Base-by-base conservation (phyloP, 2,113 vertebrate species). In the Microcebus lehilahytsara region DNA sequence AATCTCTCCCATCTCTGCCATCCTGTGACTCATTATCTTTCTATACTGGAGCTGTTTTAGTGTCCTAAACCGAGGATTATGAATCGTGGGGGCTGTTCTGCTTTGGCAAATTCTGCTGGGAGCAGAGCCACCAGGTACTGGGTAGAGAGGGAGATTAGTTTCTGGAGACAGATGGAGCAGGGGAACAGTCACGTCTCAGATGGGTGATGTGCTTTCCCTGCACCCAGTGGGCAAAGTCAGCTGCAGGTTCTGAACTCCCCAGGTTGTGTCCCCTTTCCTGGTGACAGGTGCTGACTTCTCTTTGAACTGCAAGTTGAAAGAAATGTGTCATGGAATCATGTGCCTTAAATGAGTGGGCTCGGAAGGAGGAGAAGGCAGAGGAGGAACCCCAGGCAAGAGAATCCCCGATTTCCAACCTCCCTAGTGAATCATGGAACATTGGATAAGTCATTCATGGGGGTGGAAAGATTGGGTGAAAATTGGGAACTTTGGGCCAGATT, bases 401-500 rank as follows among this genome's bases (percentile, higher is more conserved):
- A 91, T 92, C 92, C 96, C 91, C 4, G 7, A 81, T 93, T 95
- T 81, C 79, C 85, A 92, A 5, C 94, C 94, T 91, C 90, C 58
- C 37, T 34, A 19, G 87, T 89, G 97, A 97, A 96, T 98, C 97
- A 98, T 0, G 22, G 96, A 95, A 94, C 95, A 91, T 69, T 72
- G 88, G 81, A 84, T 96, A 97, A 97, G 80, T 97, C 92, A 96
- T 66, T 97, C 40, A 64, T 5, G 92, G 93, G 85, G 94, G 94
- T 97, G 97, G 97, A 94, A 97, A 96, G 92, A 97, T 85, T 85
- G 88, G 92, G 85, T 62, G 81, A 89, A 97, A 97, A 98, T 49
- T 88, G 96, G 92, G 96, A 98, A 97, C 96, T 95, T 75, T 0
- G 25, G 83, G 42, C 87, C 78, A 77, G 69, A 51, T 74, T 85